phyloP scores from a whole-genome alignment of 2,888 invertebrate genomes.

The Acanthosoma haemorrhoidale region DNA sequence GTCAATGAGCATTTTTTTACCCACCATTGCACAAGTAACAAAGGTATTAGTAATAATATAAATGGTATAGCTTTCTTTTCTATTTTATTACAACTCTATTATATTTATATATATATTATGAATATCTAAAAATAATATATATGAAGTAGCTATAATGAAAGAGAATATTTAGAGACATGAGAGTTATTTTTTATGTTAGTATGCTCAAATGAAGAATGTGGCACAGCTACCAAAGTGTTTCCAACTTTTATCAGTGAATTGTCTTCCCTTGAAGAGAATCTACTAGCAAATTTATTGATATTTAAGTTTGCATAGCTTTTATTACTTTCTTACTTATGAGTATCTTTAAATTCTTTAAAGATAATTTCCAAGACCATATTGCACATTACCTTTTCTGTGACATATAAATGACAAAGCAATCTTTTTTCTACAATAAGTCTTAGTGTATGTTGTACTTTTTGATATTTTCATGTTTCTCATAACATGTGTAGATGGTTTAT shows the following conservation, averaged over 20 bases:
- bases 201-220: constrained; percentile 42
- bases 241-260: constrained; percentile 38
- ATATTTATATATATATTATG: constrained; percentile 42
- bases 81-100: constrained; percentile 45
- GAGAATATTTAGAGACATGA: constrained; percentile 40
- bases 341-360: constrained; percentile 6
- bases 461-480: constrained; percentile 31
- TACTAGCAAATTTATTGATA: constrained; percentile 33
- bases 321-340: constrained; percentile 1
- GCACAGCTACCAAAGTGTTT: constrained; percentile 39
- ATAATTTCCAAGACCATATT: constrained; percentile 16
- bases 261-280: constrained; percentile 39
- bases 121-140: constrained; percentile 42
- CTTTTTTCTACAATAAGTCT: constrained; percentile 29
- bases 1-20: constrained; percentile 32
- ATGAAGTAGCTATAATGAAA: constrained; percentile 43
- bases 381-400: constrained; percentile 25
- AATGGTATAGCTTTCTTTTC: constrained; percentile 42
- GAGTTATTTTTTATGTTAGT: constrained; percentile 44
- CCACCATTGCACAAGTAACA: constrained; percentile 40
- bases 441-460: constrained; percentile 30
- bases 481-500: constrained; percentile 31
- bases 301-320: constrained; percentile 36
- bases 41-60: constrained; percentile 39
- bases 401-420: constrained; percentile 21